Base-by-base conservation (phyloP, 2,113 vertebrate species). In the Lathamus discolor region DNA sequence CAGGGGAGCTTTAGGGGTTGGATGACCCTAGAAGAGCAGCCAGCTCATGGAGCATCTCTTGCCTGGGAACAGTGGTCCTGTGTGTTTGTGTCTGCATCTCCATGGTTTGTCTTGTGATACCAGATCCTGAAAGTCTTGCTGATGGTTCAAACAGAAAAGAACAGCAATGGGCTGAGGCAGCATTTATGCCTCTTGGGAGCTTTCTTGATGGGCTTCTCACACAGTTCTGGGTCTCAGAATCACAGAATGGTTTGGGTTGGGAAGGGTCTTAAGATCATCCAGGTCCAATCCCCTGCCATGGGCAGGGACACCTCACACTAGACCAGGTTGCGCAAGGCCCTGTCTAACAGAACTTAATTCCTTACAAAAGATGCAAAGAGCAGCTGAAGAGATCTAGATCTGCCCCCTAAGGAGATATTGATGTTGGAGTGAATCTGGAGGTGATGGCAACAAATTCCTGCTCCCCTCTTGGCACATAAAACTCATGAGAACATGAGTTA, bases 381-480 rank as follows among this genome's bases (percentile, higher is more conserved):
- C 62, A 75, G 33, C 48, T 31, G 52, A 23, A 92, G 46, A 23
- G 13, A 46, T 52, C n/a, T 54, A 11, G 59, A 13, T 29, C n/a
- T 74, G 13, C 63, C 80, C 54, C 25, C 19, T n/a, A 29, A 15
- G 70, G 6, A 48, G 18, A 59, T 28, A 23, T 13, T 62, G 27
- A 17, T 5, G 1, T 59, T 75, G 37, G 66, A 83, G 14, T 29
- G 23, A 85, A 49, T 13, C 46, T 70, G 74, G 55, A 90, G 17
- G 25, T 29, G 35, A 10, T 33, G 33, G 19, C 39, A 14, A 39
- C 33, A 13, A 72, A 68, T 70, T 92, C 8, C 31, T 76, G 37
- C 4, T 17, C 20, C 0, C 1, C 2, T 48, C 24, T 54, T 66
- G 37, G 10, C 41, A 44, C 49, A 28, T 0, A 3, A 3, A 35